phyloP scores from a whole-genome alignment of 2,797 vertebrate genomes.

The Enteromius viviparus region DNA sequence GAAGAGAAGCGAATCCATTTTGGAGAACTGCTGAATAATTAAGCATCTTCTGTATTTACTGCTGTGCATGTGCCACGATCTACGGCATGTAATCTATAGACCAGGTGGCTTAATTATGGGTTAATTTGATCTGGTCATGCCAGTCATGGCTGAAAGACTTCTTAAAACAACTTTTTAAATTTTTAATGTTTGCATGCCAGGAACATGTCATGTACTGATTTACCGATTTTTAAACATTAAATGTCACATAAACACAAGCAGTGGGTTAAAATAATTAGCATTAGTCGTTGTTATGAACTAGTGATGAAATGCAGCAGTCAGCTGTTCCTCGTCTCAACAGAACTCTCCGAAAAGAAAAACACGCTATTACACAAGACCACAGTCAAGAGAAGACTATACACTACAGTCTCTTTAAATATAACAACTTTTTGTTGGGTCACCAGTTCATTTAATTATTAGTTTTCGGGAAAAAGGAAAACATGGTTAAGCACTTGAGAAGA shows the following conservation, averaged over 20 bases:
- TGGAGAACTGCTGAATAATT: constrained; percentile 48
- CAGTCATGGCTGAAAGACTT: constrained; percentile 1
- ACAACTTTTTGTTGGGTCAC: background rate
- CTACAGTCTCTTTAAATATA: background rate
- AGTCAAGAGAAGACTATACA: constrained; percentile 4
- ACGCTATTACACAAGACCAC: constrained; percentile 44
- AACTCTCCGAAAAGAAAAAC: constrained; percentile 52
- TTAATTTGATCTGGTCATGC: constrained; percentile 8
- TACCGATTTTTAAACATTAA: too few relatives aligned
- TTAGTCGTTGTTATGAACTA: constrained; percentile 41
- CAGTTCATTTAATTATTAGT: constrained; percentile 8
- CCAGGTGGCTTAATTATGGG: background rate
- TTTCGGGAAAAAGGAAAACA: background rate
- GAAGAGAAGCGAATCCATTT: constrained; percentile 18
- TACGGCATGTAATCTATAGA: background rate
- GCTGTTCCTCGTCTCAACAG: constrained; percentile 39
- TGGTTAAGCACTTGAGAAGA: background rate
- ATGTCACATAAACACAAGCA: constrained; percentile 19
- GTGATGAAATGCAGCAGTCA: constrained; percentile 39
- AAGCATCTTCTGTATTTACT: constrained; percentile 45
- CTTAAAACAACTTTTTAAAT: background rate
- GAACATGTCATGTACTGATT: too few relatives aligned
- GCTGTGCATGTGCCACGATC: constrained; percentile 5
- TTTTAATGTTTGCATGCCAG: background rate
- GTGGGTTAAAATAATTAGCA: constrained; percentile 34